Evolutionary conservation across 2,888 invertebrate genomes (phyloP).

Genomic region (Acanthacorydalis orientalis): DNA sequence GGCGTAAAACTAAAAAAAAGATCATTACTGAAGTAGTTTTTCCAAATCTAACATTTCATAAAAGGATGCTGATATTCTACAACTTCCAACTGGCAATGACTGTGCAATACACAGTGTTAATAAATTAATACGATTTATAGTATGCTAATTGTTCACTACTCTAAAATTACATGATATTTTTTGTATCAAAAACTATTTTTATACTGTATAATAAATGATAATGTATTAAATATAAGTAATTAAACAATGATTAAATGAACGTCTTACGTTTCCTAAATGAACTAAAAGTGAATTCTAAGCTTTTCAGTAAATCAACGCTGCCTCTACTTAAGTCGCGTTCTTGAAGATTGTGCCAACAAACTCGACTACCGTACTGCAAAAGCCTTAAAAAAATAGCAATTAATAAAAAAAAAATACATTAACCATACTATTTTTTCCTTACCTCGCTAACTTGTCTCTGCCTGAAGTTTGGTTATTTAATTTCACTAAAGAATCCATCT

Average conservation of each 20-base stretch:
- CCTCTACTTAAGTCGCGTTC: slow-evolving; percentile 34
- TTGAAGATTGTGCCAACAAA: slow-evolving; percentile 63
- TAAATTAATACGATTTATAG: too few species aligned
- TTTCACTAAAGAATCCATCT: slow-evolving; percentile 28
- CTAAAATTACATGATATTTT: too few species aligned
- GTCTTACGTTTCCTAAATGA: slow-evolving; percentile 69
- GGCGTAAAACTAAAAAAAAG: slow-evolving; percentile 53
- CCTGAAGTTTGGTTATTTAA: slow-evolving; percentile 32
- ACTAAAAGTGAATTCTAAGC: slow-evolving; percentile 65
- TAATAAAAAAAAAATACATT: too few species aligned
- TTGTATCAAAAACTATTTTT: too few species aligned
- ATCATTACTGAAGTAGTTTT: too few species aligned
- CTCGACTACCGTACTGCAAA: slow-evolving; percentile 64
- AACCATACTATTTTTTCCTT: slow-evolving; percentile 6
- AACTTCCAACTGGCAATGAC: too few species aligned
- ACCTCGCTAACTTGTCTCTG: slow-evolving; percentile 32
- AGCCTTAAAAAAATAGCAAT: slow-evolving; percentile 32
- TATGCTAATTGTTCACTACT: too few species aligned
- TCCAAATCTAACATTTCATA: too few species aligned
- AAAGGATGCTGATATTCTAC: too few species aligned
- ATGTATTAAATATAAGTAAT: neutral
- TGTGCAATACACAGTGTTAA: too few species aligned
- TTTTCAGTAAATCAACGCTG: slow-evolving; percentile 57
- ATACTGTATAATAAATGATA: neutral
- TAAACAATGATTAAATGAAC: too few species aligned